These are phyloP conservation scores for Anoura caudifer DNA, from an alignment of 2,113 vertebrate genomes.

Conservation along the genomic window DNA sequence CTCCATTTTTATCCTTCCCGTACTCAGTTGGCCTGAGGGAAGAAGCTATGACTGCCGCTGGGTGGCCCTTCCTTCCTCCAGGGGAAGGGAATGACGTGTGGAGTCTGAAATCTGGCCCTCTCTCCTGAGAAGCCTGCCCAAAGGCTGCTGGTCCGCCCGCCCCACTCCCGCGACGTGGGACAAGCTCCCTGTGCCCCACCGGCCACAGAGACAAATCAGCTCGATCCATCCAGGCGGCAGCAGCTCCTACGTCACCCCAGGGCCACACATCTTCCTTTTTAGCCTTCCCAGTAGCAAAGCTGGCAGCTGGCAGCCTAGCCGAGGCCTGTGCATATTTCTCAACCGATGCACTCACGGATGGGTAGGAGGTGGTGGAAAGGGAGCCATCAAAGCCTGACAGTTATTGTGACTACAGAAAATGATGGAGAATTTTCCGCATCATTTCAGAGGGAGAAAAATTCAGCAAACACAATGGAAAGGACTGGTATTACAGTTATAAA, in stretches of 20 bases:
- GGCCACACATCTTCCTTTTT: neutral
- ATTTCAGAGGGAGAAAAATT: neutral
- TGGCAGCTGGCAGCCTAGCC: neutral
- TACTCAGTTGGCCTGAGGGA: neutral
- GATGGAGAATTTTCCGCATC: neutral
- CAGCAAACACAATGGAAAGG: neutral
- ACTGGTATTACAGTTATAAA: neutral
- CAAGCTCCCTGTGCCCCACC: neutral
- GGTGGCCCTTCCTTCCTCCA: neutral
- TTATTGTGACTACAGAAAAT: neutral
- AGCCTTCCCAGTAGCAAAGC: neutral
- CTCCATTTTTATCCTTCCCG: neutral
- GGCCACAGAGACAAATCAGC: neutral
- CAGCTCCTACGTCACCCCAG: neutral
- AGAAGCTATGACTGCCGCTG: too few species aligned
- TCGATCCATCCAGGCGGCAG: neutral
- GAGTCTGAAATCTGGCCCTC: too few species aligned
- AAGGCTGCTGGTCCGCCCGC: neutral
- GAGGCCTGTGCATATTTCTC: neutral
- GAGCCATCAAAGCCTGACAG: neutral
- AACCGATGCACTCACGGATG: neutral
- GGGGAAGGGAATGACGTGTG: neutral
- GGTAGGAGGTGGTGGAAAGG: neutral
- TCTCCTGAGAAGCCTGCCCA: neutral
- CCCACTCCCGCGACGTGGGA: rapidly evolving